A percentile compares a stretch with the other conserved stretches of the same genome.
Conservation (phyloP, 92 coral and sea anemone genomes). For the Heteractis magnifica region DNA sequence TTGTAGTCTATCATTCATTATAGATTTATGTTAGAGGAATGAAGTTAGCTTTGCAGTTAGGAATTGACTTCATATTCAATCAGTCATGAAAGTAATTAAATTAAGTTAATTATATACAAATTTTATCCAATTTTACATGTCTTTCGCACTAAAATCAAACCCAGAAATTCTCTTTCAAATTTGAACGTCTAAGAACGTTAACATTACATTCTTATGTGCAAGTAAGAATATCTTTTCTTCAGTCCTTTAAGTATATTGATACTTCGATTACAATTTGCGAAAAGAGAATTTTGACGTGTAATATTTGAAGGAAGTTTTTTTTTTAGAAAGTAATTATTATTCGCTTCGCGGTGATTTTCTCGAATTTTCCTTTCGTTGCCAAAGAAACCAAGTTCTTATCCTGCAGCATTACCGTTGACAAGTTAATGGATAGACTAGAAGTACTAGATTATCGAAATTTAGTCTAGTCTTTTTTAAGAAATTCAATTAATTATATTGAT, state of each 20-base stretch:
- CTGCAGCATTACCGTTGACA: constrained; percentile 8
- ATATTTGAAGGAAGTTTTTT: too few species aligned
- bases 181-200: too few species aligned
- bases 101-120: neutral
- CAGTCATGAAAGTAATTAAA: neutral
- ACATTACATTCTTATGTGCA: too few species aligned
- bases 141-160: neutral
- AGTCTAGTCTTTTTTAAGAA: constrained; percentile 19
- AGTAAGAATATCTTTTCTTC: too few species aligned
- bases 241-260: too few species aligned
- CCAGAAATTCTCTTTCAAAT: too few species aligned
- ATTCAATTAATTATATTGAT: constrained; percentile 18
- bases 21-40: neutral
- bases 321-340: neutral
- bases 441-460: constrained; percentile 10
- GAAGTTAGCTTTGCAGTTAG: neutral
- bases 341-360: neutral
- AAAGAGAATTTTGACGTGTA: too few species aligned
- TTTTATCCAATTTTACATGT: neutral
- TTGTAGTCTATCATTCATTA: neutral
- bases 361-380: neutral
- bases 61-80: neutral
- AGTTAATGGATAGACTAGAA: neutral
- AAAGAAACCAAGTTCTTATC: neutral
- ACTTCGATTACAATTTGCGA: too few species aligned